Conservation (phyloP, 1,140 invertebrate species). For the Pemphigus obesinymphae region DNA sequence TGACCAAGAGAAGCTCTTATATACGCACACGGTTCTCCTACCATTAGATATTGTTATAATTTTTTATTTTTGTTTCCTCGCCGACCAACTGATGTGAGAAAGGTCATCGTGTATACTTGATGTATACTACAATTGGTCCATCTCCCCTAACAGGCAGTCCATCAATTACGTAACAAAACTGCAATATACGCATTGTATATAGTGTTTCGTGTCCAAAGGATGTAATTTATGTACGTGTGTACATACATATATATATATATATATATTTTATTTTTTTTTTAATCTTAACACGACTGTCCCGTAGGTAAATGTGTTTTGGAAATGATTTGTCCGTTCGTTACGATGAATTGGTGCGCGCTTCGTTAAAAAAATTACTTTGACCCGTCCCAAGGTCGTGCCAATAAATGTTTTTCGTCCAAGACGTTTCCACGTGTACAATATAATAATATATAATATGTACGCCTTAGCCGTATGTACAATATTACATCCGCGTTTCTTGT, state of each 20-base stretch:
- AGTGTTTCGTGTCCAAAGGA: neutral
- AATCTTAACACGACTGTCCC: neutral
- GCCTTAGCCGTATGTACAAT: no score
- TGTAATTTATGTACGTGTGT: neutral
- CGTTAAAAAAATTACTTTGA: neutral
- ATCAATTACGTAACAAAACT: conserved; percentile 6
- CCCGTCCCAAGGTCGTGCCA: neutral
- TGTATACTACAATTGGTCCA: neutral
- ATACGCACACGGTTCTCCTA: conserved; percentile 21
- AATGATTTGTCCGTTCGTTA: neutral
- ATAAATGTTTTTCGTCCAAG: neutral
- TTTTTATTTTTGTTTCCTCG: neutral
- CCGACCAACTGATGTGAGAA: neutral
- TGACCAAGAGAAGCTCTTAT: neutral
- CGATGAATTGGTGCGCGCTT: neutral
- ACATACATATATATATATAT: no score
- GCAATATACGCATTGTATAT: neutral
- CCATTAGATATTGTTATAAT: neutral
- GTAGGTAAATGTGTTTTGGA: neutral
- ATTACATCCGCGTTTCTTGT: no score
- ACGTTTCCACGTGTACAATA: neutral
- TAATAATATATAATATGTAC: neutral
- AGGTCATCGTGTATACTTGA: neutral
- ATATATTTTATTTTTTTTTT: no score
- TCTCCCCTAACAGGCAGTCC: neutral